phyloP scores from a whole-genome alignment of 2,888 invertebrate species.

The Metalampra italica region DNA sequence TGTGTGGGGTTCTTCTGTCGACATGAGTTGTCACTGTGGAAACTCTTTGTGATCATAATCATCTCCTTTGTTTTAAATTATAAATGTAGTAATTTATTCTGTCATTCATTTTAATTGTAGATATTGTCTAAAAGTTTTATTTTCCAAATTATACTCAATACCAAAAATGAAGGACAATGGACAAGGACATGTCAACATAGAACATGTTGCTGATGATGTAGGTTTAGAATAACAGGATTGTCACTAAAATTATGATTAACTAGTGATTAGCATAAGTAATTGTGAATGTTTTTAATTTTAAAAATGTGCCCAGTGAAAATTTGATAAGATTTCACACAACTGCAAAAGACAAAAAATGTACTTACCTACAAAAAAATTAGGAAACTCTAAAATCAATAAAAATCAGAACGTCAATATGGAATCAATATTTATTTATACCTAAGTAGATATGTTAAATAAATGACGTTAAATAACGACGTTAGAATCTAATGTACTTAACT shows the following conservation, averaged over 20 bases:
- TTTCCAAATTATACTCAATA: too few species aligned
- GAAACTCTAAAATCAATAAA: too few species aligned
- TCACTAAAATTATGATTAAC: neutral
- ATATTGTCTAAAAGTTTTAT: neutral
- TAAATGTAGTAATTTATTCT: conserved; percentile 3
- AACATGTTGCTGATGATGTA: too few species aligned
- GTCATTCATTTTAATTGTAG: neutral
- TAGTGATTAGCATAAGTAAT: neutral
- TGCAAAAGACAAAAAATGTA: neutral
- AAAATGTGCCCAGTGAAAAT: neutral
- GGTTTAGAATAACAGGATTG: neutral
- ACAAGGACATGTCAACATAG: too few species aligned
- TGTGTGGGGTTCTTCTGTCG: conserved; percentile 71
- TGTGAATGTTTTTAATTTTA: neutral
- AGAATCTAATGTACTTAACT: too few species aligned
- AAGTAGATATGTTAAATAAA: too few species aligned
- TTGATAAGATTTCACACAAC: too few species aligned
- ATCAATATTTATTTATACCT: too few species aligned
- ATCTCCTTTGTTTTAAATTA: neutral
- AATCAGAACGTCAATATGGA: too few species aligned
- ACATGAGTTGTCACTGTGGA: conserved; percentile 66
- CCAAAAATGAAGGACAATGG: too few species aligned
- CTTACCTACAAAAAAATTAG: neutral
- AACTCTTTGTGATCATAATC: conserved; percentile 70
- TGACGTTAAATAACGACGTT: too few species aligned